Percentiles rank a stretch among this genome's conserved stretches.
phyloP scores from a whole-genome alignment of 2,113 vertebrate genomes.

The Tachuris rubrigastra region DNA sequence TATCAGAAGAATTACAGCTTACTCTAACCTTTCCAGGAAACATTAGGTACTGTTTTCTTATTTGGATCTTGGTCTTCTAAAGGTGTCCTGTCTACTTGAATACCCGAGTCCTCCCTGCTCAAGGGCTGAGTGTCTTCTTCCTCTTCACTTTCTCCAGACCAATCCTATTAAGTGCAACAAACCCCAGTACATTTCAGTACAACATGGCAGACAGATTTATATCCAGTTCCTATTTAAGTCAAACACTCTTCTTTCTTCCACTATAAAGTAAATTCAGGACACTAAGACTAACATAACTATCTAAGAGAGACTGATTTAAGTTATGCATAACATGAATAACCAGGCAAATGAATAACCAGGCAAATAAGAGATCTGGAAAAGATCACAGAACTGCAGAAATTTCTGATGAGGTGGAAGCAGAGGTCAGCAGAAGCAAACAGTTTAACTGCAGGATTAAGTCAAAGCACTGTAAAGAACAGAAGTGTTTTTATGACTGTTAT shows the following conservation, averaged over 20 bases:
- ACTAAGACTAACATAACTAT: not conserved
- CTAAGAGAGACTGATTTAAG: not conserved
- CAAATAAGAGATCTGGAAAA: not conserved
- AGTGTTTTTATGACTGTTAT: not conserved
- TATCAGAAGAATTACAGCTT: not conserved
- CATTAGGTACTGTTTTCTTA: conserved; percentile 75
- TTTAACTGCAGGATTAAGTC: not conserved
- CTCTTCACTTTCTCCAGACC: conserved; percentile 93
- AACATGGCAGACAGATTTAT: not conserved
- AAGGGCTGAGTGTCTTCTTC: conserved; percentile 87
- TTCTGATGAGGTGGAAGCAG: not conserved
- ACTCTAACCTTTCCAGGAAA: conserved; percentile 77
- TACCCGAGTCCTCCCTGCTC: conserved; percentile 96
- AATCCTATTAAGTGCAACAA: conserved; percentile 76
- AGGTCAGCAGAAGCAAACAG: not conserved
- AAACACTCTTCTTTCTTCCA: not conserved
- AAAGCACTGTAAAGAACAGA: not conserved
- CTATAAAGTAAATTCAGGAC: not conserved
- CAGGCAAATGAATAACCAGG: not conserved
- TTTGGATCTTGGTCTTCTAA: conserved; percentile 86
- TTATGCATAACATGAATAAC: not conserved
- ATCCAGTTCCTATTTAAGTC: not conserved
- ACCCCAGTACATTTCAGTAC: not conserved
- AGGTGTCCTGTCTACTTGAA: conserved; percentile 93
- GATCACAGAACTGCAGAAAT: not conserved